Evolutionary conservation across 2,888 invertebrate species (phyloP).

Genomic region (Himalopsyche kuldschensis): DNA sequence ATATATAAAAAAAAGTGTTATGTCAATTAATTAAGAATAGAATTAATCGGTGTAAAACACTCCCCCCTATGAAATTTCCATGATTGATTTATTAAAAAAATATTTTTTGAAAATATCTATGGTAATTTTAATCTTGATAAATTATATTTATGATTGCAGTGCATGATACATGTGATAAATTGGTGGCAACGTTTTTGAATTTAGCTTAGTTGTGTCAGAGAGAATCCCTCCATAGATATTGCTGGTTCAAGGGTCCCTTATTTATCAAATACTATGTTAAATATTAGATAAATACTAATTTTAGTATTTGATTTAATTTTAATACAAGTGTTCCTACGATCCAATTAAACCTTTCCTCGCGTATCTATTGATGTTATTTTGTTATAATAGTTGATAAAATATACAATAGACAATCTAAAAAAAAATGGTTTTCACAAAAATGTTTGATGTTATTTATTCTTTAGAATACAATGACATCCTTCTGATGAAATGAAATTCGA

Average conservation of each 20-base stretch:
- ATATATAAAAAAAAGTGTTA: not conserved
- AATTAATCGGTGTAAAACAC: not conserved
- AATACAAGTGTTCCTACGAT: not conserved
- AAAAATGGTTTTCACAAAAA: too few species aligned
- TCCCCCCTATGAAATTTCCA: not conserved
- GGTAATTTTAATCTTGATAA: not conserved
- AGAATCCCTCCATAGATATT: not conserved
- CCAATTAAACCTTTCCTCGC: too few species aligned
- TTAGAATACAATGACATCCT: too few species aligned
- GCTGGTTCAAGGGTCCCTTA: not conserved
- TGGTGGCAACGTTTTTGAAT: not conserved
- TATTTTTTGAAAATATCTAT: not conserved
- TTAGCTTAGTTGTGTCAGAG: not conserved
- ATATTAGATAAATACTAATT: not conserved
- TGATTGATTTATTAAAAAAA: not conserved
- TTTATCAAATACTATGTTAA: not conserved
- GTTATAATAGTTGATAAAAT: too few species aligned
- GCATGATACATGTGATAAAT: not conserved
- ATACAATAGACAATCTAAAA: too few species aligned
- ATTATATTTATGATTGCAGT: not conserved
- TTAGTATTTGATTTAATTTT: not conserved
- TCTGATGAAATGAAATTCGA: too few species aligned
- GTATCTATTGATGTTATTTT: too few species aligned
- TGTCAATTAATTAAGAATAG: not conserved
- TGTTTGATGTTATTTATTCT: too few species aligned